Evolutionary conservation across 2,113 vertebrate genomes (phyloP), one percentile per base, ranked within the genome.

Genomic region (Rhabdomys dilectus): DNA sequence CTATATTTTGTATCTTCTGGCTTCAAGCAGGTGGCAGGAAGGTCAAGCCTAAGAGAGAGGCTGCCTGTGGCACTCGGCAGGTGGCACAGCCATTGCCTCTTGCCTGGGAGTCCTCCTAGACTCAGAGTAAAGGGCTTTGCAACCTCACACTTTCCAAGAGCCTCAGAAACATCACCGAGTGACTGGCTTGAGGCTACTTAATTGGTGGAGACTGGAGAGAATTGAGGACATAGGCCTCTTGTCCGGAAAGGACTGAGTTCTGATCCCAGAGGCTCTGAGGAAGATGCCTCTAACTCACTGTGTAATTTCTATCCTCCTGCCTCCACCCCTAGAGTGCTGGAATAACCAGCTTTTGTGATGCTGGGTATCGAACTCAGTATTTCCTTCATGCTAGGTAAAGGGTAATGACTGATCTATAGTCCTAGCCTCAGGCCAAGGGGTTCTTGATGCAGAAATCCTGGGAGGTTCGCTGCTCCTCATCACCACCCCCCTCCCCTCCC

Each of bases 401-500:
- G 12, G 22, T 39, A 56, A 26, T n/a, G 21, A n/a, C 48, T 53
- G 3, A 39, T 26, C 22, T 56, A 10, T 9, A 39, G 21, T 13
- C 48, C 66, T 48, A 29, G 64, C 19, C 11, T 7, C 66, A n/a
- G 86, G 48, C 34, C 7, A 24, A 77, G 19, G 56, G 2, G 73
- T 26, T 76, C 13, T 48, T 17, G 31, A 34, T 51, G 72, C 77
- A 48, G 29, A 89, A 77, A 88, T 94, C 85, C 94, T 58, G 7
- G 48, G 21, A 10, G 73, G 26, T 89, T 29, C 24, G 45, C 17
- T 42, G 0, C 45, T 42, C 73, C 39, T 93, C 1, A 34, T 11
- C 48, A 4, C 0, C 0, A 3, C 0, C 12, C 56, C 53, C n/a
- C 22, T 36, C 53, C 36, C 36, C 0, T n/a, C n/a, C n/a, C n/a